phyloP scores from a whole-genome alignment of 1,140 invertebrate species.

The Lucilia sericata region DNA sequence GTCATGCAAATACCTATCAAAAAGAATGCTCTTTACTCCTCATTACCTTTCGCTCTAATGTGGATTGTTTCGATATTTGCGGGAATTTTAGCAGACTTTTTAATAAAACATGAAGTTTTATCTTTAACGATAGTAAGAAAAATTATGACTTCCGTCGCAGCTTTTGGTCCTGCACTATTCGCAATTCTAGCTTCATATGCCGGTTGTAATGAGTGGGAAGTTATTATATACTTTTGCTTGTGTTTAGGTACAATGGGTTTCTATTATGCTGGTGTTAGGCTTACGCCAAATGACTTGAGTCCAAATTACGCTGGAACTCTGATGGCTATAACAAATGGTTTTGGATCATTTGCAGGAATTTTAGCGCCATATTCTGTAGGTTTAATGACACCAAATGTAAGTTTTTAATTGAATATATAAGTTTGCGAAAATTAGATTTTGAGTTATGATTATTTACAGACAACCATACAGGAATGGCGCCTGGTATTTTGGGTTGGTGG shows the following conservation, averaged over 20 bases:
- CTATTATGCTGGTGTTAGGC: slow-evolving; percentile 82
- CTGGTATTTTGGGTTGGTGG: slow-evolving; percentile 86
- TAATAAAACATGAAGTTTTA: slow-evolving; percentile 72
- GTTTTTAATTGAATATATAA: slow-evolving; percentile 51
- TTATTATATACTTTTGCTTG: slow-evolving; percentile 76
- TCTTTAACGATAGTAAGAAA: slow-evolving; percentile 75
- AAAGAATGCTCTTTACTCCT: slow-evolving; percentile 76
- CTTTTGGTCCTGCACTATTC: slow-evolving; percentile 80
- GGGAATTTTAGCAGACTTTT: slow-evolving; percentile 76
- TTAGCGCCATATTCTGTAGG: slow-evolving; percentile 83
- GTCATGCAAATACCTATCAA: slow-evolving; percentile 87
- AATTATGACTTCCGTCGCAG: slow-evolving; percentile 82
- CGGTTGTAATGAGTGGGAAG: slow-evolving; percentile 76
- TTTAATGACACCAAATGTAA: slow-evolving; percentile 79
- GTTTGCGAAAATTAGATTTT: neutral
- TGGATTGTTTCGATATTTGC: slow-evolving; percentile 77
- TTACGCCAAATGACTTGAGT: slow-evolving; percentile 85
- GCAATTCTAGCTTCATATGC: slow-evolving; percentile 85
- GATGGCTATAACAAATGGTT: slow-evolving; percentile 87
- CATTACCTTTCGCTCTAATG: slow-evolving; percentile 79
- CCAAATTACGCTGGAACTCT: slow-evolving; percentile 85
- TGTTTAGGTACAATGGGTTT: slow-evolving; percentile 82
- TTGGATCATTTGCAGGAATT: slow-evolving; percentile 85
- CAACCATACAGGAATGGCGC: slow-evolving; percentile 80
- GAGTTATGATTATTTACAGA: slow-evolving; percentile 72